A percentile compares a stretch with the other conserved stretches of the same genome.
phyloP scores from a whole-genome alignment of 2,797 vertebrate species.

The Melanotaenia trifasciata region DNA sequence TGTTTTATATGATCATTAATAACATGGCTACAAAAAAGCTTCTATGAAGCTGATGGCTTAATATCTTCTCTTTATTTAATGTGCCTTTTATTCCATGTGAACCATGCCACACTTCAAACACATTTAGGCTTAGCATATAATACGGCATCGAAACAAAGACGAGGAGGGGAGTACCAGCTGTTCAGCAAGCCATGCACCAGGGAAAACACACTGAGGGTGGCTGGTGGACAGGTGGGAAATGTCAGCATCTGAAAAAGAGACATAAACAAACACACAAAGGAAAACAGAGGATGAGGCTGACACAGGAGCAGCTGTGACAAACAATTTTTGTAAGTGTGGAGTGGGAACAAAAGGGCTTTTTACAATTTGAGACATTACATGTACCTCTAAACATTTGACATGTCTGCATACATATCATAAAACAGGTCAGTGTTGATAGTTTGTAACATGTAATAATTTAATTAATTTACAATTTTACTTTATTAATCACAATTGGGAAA shows the following conservation, averaged over 20 bases:
- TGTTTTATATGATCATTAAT: background rate
- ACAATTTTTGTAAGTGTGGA: constrained; percentile 31
- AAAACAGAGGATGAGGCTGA: constrained; percentile 27
- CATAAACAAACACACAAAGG: constrained; percentile 41
- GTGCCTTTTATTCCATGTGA: constrained; percentile 6
- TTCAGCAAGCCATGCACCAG: constrained; percentile 32
- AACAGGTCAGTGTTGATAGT: background rate
- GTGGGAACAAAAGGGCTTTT: constrained; percentile 37
- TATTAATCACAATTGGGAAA: no score
- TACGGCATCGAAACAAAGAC: constrained; percentile 28
- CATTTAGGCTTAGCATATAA: constrained; percentile 24
- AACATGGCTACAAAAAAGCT: background rate
- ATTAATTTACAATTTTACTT: no score
- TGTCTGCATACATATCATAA: background rate
- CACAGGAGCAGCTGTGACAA: constrained; percentile 53
- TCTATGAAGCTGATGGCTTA: background rate
- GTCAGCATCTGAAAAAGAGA: constrained; percentile 63
- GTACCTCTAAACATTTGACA: constrained; percentile 19
- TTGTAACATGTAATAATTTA: background rate
- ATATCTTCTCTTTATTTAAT: background rate
- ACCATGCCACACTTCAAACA: constrained; percentile 1
- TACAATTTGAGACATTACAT: constrained; percentile 4
- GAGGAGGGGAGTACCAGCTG: constrained; percentile 43
- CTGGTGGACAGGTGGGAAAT: constrained; percentile 66
- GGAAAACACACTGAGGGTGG: constrained; percentile 42